Percentiles rank a stretch among this genome's conserved stretches.
These are phyloP conservation scores for Tenualosa thibaudeaui DNA, from an alignment of 2,797 vertebrate species.

Conservation along the genomic window DNA sequence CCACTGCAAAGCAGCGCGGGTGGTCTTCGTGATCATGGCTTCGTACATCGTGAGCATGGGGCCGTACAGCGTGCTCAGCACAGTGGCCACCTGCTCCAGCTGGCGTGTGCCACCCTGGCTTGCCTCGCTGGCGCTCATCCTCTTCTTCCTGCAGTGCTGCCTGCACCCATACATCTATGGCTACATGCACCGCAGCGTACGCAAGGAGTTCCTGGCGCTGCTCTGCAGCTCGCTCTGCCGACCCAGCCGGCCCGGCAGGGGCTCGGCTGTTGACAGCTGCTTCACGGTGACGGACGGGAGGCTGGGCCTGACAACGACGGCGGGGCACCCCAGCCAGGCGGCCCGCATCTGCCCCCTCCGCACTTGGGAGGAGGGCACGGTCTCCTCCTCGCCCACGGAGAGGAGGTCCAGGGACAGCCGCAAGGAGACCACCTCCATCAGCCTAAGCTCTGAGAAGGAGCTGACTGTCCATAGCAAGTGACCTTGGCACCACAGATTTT, in stretches of 20 bases:
- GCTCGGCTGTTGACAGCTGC: constrained; percentile 76
- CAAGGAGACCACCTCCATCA: constrained; percentile 78
- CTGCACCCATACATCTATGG: constrained; percentile 88
- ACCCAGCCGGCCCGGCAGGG: constrained; percentile 66
- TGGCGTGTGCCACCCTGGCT: constrained; percentile 78
- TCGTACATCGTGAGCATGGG: constrained; percentile 88
- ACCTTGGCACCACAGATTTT: neutral
- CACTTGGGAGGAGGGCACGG: constrained; percentile 79
- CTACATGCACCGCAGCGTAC: constrained; percentile 88
- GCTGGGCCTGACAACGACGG: constrained; percentile 52
- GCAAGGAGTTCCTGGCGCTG: constrained; percentile 82
- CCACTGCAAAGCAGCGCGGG: constrained; percentile 86
- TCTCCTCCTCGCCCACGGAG: constrained; percentile 75
- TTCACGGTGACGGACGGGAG: constrained; percentile 78
- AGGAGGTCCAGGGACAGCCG: constrained; percentile 77
- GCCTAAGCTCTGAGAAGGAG: constrained; percentile 78
- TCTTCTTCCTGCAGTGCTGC: constrained; percentile 89
- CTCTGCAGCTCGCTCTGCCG: constrained; percentile 78
- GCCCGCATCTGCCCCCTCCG: constrained; percentile 74
- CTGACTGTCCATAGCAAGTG: constrained; percentile 66
- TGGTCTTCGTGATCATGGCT: constrained; percentile 87
- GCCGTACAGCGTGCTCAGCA: constrained; percentile 85
- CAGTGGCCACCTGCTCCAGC: constrained; percentile 73
- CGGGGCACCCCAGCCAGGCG: constrained; percentile 68
- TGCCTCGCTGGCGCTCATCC: constrained; percentile 79